Conservation (phyloP, 2,888 invertebrate species). For the Perizoma flavofasciatum region DNA sequence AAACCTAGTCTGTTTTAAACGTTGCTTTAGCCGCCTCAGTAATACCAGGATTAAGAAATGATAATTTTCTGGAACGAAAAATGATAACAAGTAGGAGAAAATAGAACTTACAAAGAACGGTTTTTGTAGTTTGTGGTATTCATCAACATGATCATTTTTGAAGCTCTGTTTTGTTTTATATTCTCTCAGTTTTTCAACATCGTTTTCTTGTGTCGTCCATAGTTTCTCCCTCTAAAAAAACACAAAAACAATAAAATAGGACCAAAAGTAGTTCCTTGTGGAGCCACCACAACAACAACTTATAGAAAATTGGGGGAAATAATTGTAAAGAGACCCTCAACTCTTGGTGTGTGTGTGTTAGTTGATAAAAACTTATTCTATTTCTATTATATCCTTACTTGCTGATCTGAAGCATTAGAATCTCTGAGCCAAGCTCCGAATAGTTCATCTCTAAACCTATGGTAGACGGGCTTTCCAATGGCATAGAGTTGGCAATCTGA, state of each 20-base stretch:
- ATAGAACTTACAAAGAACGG: conserved; percentile 71
- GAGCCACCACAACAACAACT: no score
- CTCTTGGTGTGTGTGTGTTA: no score
- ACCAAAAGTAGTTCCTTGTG: background rate
- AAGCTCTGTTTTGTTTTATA: conserved; percentile 89
- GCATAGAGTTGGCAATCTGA: conserved; percentile 94
- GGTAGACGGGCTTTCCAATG: conserved; percentile 96
- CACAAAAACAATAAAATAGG: background rate
- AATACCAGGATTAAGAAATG: no score
- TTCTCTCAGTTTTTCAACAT: conserved; percentile 89
- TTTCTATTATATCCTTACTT: conserved; percentile 48
- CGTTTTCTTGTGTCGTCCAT: conserved; percentile 93
- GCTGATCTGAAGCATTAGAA: conserved; percentile 76
- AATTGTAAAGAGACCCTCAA: no score
- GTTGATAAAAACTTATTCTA: no score
- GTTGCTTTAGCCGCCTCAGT: no score
- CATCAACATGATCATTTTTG: conserved; percentile 79
- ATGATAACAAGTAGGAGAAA: no score
- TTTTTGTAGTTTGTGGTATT: conserved; percentile 76
- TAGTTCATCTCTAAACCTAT: conserved; percentile 89
- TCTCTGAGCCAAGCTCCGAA: conserved; percentile 96
- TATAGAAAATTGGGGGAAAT: no score
- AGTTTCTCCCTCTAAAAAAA: conserved; percentile 85
- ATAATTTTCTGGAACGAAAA: no score
- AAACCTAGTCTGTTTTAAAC: no score